Evolutionary conservation across 2,797 vertebrate genomes (phyloP).

Genomic region (Dryobates pubescens): DNA sequence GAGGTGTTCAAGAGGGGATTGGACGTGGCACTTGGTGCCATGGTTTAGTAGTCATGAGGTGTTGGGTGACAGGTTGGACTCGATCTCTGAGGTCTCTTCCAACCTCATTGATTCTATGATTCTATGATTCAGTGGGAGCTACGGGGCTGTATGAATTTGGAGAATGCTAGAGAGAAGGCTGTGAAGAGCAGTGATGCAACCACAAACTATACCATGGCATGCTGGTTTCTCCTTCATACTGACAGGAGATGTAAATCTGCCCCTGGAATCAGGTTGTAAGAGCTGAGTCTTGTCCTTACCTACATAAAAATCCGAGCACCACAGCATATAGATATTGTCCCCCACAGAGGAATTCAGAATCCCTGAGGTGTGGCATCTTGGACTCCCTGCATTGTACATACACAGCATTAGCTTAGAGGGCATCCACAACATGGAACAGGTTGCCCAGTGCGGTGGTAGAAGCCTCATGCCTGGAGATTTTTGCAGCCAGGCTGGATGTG

Average conservation of each 20-base stretch:
- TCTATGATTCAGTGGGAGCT: background rate
- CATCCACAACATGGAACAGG: background rate
- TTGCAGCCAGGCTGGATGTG: no score
- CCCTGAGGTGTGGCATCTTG: background rate
- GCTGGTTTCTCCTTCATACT: background rate
- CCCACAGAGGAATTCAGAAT: background rate
- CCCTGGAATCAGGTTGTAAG: background rate
- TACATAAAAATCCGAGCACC: background rate
- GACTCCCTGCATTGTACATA: background rate
- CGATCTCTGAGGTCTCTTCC: no score
- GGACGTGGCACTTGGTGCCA: no score
- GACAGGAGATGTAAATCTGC: background rate
- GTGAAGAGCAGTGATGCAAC: background rate
- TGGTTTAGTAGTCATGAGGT: no score
- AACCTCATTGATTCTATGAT: no score
- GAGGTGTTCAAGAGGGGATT: no score
- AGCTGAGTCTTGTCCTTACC: fast-evolving
- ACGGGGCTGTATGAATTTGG: background rate
- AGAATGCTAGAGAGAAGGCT: background rate
- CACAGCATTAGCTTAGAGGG: background rate
- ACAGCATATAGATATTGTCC: background rate
- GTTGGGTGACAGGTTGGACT: no score
- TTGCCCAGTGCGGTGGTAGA: no score
- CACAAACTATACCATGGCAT: background rate
- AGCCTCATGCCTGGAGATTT: no score